These are phyloP conservation scores for Actenoides lindsayi DNA, from an alignment of 2,113 vertebrate species.

Conservation along the genomic window DNA sequence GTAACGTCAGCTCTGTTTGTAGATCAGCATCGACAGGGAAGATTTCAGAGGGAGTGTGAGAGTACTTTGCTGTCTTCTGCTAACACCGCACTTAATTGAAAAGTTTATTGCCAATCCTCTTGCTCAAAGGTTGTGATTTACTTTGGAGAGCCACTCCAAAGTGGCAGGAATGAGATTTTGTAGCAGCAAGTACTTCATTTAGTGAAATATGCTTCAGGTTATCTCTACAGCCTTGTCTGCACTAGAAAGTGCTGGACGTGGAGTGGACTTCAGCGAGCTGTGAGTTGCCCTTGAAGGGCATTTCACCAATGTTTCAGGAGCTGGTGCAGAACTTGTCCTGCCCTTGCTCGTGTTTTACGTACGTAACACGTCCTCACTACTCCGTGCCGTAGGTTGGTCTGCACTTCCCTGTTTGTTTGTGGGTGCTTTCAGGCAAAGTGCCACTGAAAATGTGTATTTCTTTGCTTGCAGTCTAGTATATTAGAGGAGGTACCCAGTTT, in stretches of 20 bases:
- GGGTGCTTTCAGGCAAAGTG: neutral
- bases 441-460: neutral
- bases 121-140: neutral
- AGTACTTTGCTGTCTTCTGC: neutral
- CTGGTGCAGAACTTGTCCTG: neutral
- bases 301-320: neutral
- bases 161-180: neutral
- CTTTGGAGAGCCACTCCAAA: neutral
- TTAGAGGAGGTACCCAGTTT: neutral
- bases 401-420: neutral
- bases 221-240: neutral
- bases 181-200: neutral
- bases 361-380: rapidly evolving
- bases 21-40: neutral
- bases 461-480: neutral
- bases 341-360: neutral
- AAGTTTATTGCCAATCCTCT: neutral
- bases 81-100: neutral
- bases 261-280: neutral
- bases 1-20: neutral
- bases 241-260: rapidly evolving
- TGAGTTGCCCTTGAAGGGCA: neutral
- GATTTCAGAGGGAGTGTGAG: neutral
- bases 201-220: neutral
- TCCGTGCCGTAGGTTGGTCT: neutral